Base-by-base conservation (phyloP, 2,113 vertebrate species). In the Bostrychus sinensis region DNA sequence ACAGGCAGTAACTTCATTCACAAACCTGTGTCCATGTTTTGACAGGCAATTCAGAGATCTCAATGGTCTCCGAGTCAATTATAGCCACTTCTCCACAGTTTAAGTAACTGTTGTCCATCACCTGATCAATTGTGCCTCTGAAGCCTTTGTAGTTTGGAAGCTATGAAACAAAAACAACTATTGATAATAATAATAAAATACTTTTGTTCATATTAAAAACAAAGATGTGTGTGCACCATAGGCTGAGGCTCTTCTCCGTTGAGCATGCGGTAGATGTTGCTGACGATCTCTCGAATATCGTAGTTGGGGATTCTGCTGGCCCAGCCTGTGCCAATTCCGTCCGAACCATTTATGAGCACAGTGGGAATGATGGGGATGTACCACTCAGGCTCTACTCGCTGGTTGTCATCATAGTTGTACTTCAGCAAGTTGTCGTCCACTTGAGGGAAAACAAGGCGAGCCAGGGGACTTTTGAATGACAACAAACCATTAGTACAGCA, bases 321-420 rank as follows among this genome's bases (percentile, higher is more conserved):
- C 97, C 97, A 99, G 65, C 97, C 97, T 1, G 97, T 99, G 48
- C 97, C 97, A 8, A 99, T 99, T 13, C 97, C 97, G 7, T 99
- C 97, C 0, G 93, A 80, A 0, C 97, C 97, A 1, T 99, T 99
- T 66, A 98, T 88, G 64, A 99, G 90, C 71, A 99, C 92, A 67
- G 92, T 93, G 1, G 97, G 97, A 43, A 99, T 93, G 81, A 99
- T 98, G 11, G 97, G 97, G 1, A 98, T 94, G 75, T 99, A 99
- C 96, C 97, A 99, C 73, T 99, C 97, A 0, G 97, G 97, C 86
- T 99, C 97, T 42, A 99, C 96, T 0, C 95, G 95, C 8, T 95
- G 93, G 70, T 99, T 99, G 86, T 99, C 97, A n/a, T 99, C 97
- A 0, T 91, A 95, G 46, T 95, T 93, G 84, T 97, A 95, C 75